Evolutionary conservation across 2,113 vertebrate genomes (phyloP).

Genomic region (Caloenas nicobarica): DNA sequence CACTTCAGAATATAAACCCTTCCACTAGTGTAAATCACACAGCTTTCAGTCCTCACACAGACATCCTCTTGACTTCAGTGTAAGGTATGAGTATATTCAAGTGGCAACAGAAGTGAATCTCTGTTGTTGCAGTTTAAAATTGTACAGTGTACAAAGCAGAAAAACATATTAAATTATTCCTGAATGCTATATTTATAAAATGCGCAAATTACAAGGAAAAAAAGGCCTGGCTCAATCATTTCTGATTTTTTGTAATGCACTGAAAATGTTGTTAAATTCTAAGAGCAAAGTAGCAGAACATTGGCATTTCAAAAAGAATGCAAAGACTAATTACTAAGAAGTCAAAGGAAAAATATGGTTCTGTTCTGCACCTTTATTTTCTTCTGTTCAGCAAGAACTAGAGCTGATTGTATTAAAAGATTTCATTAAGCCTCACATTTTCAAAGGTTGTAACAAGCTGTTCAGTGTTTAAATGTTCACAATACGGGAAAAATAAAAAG

Average conservation of each 20-base stretch:
- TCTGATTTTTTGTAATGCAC: not conserved
- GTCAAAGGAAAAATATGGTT: not conserved
- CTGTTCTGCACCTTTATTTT: not conserved
- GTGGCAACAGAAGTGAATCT: not conserved
- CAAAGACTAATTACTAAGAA: constrained; percentile 6
- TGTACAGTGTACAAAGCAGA: not conserved
- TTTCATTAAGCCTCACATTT: not conserved
- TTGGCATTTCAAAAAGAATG: not conserved
- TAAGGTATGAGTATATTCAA: not conserved
- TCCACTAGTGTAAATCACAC: not conserved
- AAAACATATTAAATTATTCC: not conserved
- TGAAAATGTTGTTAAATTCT: not conserved
- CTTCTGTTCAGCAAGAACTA: not conserved
- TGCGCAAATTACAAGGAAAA: not conserved
- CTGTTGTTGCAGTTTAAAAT: not conserved
- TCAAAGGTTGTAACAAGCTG: constrained; percentile 30
- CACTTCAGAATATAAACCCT: not conserved
- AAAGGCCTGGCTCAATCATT: not conserved
- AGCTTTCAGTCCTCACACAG: not conserved
- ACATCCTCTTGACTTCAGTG: not conserved
- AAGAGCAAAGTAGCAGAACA: not conserved
- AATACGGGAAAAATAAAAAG: constrained; percentile 28
- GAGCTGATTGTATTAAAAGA: constrained; percentile 15
- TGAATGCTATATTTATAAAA: not conserved
- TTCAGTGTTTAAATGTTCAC: constrained; percentile 6